Conservation (phyloP, 2,113 vertebrate genomes). For the Gymnorhina tibicen region DNA sequence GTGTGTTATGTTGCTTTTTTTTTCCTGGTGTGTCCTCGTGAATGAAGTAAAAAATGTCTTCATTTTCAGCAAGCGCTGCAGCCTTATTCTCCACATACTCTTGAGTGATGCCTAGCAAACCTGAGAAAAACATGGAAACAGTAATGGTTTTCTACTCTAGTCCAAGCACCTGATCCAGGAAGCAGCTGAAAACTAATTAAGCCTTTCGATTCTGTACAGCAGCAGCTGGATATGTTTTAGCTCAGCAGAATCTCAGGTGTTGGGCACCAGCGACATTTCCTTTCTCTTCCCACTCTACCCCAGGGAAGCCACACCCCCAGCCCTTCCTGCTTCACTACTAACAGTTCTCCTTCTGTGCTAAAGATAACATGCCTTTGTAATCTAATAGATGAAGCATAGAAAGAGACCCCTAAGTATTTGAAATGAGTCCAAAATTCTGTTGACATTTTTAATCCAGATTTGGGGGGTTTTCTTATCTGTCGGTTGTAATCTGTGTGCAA, state of each 20-base stretch:
- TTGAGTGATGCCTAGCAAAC: neutral
- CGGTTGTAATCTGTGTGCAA: neutral
- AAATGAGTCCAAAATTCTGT: neutral
- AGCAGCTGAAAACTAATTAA: neutral
- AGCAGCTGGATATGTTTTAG: neutral
- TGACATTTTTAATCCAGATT: neutral
- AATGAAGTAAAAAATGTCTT: neutral
- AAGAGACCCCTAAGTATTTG: neutral
- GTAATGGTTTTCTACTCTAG: neutral
- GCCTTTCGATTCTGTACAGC: fast-evolving
- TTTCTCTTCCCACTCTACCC: neutral
- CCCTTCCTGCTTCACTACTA: neutral
- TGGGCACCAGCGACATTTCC: neutral
- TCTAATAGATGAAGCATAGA: neutral
- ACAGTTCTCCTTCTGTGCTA: neutral
- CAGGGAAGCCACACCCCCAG: neutral
- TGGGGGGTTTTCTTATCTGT: neutral
- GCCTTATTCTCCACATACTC: neutral
- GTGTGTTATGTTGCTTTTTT: neutral
- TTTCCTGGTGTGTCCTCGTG: neutral
- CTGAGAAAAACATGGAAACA: neutral
- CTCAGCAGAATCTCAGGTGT: neutral
- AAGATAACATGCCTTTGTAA: neutral
- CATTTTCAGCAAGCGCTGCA: neutral
- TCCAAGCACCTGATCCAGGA: neutral